Evolutionary conservation across 2,888 invertebrate genomes (phyloP).

Genomic region (Anaspis maculata): DNA sequence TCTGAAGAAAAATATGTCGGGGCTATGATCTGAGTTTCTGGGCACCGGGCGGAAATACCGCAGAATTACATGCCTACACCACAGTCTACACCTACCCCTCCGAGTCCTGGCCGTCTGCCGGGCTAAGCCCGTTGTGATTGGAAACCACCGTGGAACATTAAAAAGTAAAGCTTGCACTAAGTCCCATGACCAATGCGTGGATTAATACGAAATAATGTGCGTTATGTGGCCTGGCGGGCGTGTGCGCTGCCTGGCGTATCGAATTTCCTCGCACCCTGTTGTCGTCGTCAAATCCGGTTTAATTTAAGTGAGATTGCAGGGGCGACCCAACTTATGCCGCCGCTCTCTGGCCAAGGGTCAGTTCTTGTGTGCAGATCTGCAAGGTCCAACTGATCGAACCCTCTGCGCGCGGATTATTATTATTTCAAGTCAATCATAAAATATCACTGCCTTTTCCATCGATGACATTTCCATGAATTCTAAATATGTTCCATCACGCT

Average conservation of each 20-base stretch:
- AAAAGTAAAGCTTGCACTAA: conserved; percentile 41
- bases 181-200: conserved; percentile 40
- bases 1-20: too few species aligned
- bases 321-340: conserved; percentile 17
- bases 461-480: conserved; percentile 43
- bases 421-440: conserved; percentile 41
- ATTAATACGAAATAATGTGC: conserved; percentile 36
- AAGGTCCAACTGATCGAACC: conserved; percentile 15
- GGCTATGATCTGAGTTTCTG: too few species aligned
- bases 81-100: background rate
- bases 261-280: conserved; percentile 33
- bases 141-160: conserved; percentile 40
- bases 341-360: conserved; percentile 27
- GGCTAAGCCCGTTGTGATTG: conserved; percentile 38
- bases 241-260: conserved; percentile 24
- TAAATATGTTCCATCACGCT: conserved; percentile 31
- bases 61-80: too few species aligned
- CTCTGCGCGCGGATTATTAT: conserved; percentile 21
- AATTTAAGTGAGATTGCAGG: conserved; percentile 36
- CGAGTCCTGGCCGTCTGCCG: conserved; percentile 22
- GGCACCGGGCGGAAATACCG: too few species aligned
- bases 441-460: conserved; percentile 38
- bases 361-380: too few species aligned
- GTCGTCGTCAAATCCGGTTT: conserved; percentile 37
- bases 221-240: conserved; percentile 15